phyloP scores from a whole-genome alignment of 2,113 vertebrate genomes.

The Natator depressus region DNA sequence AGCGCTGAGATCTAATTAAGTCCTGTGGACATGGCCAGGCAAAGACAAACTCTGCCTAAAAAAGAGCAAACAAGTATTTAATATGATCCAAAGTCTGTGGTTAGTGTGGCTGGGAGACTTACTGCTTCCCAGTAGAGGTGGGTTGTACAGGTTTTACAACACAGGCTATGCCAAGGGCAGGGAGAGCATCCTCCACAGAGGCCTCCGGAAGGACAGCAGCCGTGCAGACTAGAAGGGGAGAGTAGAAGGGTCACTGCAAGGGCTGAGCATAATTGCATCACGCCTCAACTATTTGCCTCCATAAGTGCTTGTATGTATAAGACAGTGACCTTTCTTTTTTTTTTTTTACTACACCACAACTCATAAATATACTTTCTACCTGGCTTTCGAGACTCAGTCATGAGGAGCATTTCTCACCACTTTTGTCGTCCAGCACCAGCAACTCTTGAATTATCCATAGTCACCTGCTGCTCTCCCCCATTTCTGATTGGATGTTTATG shows the following conservation, averaged over 20 bases:
- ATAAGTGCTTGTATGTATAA: background rate
- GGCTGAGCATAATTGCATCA: background rate
- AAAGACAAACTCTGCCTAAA: background rate
- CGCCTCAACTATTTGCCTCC: constrained; percentile 47
- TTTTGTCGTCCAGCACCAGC: background rate
- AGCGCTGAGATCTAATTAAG: background rate
- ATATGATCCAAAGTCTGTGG: background rate
- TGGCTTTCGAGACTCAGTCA: background rate
- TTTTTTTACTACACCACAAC: background rate
- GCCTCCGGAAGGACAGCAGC: constrained; percentile 1
- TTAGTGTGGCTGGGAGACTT: background rate
- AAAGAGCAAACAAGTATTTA: background rate
- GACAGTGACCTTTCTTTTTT: constrained; percentile 6
- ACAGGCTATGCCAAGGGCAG: background rate
- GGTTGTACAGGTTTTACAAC: background rate
- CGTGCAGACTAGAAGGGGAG: background rate
- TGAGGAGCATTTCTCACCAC: background rate
- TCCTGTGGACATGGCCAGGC: background rate
- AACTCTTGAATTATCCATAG: background rate
- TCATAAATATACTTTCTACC: background rate
- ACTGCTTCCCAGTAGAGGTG: background rate
- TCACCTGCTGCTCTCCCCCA: background rate
- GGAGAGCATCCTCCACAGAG: background rate
- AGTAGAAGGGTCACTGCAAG: fast-evolving
- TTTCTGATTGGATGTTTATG: background rate